Percentiles rank a stretch among this genome's conserved stretches.
Conservation (phyloP, 2,888 invertebrate genomes). For the Acrobasis consociella region DNA sequence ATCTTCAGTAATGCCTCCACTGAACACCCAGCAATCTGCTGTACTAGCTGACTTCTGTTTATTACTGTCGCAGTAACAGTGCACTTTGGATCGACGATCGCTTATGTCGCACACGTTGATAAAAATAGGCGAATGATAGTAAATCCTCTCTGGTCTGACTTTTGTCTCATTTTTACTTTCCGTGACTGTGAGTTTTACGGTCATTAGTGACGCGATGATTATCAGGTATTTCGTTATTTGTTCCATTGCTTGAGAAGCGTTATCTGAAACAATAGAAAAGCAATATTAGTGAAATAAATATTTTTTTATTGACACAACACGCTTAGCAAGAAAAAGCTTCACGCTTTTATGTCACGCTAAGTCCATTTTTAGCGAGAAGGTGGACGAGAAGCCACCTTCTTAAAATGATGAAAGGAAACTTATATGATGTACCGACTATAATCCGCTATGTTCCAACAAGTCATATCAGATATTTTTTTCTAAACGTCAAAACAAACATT, state of each 20-base stretch:
- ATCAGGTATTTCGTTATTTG: conserved; percentile 65
- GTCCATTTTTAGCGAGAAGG: too few species aligned
- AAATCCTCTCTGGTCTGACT: conserved; percentile 61
- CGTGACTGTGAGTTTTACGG: conserved; percentile 64
- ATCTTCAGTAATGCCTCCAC: conserved; percentile 82
- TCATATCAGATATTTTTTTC: too few species aligned
- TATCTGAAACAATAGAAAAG: conserved; percentile 56
- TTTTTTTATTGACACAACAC: too few species aligned
- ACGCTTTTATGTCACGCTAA: too few species aligned
- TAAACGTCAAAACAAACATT: too few species aligned
- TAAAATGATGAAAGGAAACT: too few species aligned
- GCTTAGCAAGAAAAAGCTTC: too few species aligned
- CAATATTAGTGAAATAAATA: conserved; percentile 15
- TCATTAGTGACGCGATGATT: conserved; percentile 70
- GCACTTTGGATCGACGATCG: conserved; percentile 72
- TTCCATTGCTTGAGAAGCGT: conserved; percentile 53
- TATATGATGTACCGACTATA: too few species aligned
- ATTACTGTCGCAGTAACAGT: conserved; percentile 76
- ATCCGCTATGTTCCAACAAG: too few species aligned
- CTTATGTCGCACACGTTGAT: conserved; percentile 75
- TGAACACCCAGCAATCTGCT: conserved; percentile 89
- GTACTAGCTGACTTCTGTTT: conserved; percentile 82
- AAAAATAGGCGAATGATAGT: conserved; percentile 64
- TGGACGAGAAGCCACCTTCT: too few species aligned
- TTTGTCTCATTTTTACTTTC: conserved; percentile 70